Evolutionary conservation across 2,888 invertebrate genomes (phyloP), one percentile per base, ranked within the genome.

Genomic region (Tetranychus piercei): DNA sequence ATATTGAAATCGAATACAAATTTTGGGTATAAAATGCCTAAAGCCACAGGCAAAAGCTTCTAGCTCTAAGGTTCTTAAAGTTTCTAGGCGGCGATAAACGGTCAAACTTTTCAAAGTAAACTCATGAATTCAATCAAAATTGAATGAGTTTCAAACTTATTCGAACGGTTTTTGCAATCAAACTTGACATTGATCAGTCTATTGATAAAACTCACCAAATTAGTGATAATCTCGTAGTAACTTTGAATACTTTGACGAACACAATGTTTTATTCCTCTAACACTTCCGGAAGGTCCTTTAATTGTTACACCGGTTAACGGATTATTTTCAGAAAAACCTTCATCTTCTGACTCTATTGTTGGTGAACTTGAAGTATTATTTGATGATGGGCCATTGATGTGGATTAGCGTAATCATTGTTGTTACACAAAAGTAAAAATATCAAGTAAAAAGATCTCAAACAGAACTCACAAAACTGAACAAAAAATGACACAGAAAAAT

Each of bases 211-310:
- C 69, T 69, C 22, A 69, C 69, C 22, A 11, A 22, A 69, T 69
- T 69, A 11, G 22, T 23, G 22, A 69, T 69, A 23, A 69, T 69
- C 20, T 69, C 69, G 20, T 34, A 71, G 22, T 72, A 74, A 65
- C 44, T 71, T n/a, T 55, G 20, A 20, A 74, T 73, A 20, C 43
- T 71, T 34, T 74, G 71, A 11, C 75, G 73, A 15, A 75, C 75
- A 73, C 74, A 74, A 72, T 75, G 74, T 22, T 74, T 44, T 8
- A 44, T 64, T n/a, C 75, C 75, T 18, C 75, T 74, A 9, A 75
- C 75, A 44, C 74, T 74, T 8, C 75, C 75, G n/a, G 75, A 74
- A 22, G 75, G 75, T 22, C 75, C 75, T 44, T 71, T 71, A 44
- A 71, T 71, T 71, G 71, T 71, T 45, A 71, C 20, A 44, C 71